Base-by-base conservation (phyloP, 1,140 invertebrate genomes). In the Coenobita brevimanus region DNA sequence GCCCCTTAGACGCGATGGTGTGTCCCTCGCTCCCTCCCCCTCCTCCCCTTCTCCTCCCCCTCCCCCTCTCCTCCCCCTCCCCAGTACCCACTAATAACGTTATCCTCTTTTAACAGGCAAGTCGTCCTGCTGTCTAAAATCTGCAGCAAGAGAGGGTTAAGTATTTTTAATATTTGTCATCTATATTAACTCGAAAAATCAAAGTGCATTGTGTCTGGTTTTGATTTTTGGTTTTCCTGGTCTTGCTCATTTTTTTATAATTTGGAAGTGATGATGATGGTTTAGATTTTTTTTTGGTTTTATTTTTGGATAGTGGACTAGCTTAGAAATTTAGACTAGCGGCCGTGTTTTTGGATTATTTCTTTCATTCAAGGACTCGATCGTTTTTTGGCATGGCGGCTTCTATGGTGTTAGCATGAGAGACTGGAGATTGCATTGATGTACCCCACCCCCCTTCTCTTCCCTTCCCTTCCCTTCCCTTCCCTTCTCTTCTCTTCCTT, bases 101-200 rank as follows among this genome's bases (percentile, higher is more conserved):
- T 85, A n/a, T 85, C 82, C 82, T 85, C 60, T 76, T 85, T 76
- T 76, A 43, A 85, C 82, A 85, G 82, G 82, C 82, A 85, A 85
- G 82, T 85, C 82, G 71, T 41, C 64, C 71, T 85, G 82, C 82
- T 85, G 71, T 76, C 64, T 76, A 85, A 76, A 62, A 60, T 27
- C 46, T 71, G 71, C 46, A 78, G 43, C 69, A 78, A 71, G 82
- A 85, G 82, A 85, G 82, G 82, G 82, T 85, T 85, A 85, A 85
- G 82, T 85, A 85, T 85, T 76, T 85, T 64, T 76, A 46, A 85
- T 62, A 71, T 76, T 85, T 57, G 62, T 71, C 69, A 76, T 71
- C 75, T 78, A 43, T 43, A 75, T 41, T 64, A 33, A 85, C 67
- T 85, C 82, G 82, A 46, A 64, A n/a, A 85, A 85, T 10, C 50